phyloP scores from a whole-genome alignment of 2,113 vertebrate genomes.

The Morphnarchus princeps region DNA sequence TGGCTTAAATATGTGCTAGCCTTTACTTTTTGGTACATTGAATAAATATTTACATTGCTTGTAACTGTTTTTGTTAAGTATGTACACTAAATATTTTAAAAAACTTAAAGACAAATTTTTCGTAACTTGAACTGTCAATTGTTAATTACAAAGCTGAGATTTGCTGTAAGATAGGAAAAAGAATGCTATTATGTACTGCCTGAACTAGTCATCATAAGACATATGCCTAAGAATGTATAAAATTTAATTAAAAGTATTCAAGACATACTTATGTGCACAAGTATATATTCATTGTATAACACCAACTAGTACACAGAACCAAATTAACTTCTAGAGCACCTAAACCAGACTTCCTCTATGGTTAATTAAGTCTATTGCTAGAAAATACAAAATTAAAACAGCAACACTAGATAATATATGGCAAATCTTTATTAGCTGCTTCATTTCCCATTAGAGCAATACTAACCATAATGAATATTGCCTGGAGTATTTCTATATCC shows the following conservation, averaged over 20 bases:
- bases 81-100: background rate
- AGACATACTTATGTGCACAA: background rate
- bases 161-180: background rate
- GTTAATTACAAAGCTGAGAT: background rate
- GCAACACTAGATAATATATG: background rate
- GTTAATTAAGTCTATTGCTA: background rate
- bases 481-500: background rate
- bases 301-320: fast-evolving
- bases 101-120: background rate
- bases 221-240: background rate
- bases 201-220: background rate
- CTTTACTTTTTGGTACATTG: background rate
- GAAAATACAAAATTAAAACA: background rate
- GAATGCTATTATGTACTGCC: background rate
- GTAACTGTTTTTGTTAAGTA: background rate
- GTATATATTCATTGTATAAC: background rate
- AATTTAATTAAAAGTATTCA: background rate
- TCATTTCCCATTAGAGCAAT: background rate
- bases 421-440: background rate
- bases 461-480: background rate
- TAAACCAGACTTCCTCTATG: background rate
- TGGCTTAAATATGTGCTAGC: background rate
- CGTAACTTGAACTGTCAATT: background rate
- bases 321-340: background rate
- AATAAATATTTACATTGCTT: background rate